Evolutionary conservation across 1,140 invertebrate genomes (phyloP).

Genomic region (Mactra quadrangularis): DNA sequence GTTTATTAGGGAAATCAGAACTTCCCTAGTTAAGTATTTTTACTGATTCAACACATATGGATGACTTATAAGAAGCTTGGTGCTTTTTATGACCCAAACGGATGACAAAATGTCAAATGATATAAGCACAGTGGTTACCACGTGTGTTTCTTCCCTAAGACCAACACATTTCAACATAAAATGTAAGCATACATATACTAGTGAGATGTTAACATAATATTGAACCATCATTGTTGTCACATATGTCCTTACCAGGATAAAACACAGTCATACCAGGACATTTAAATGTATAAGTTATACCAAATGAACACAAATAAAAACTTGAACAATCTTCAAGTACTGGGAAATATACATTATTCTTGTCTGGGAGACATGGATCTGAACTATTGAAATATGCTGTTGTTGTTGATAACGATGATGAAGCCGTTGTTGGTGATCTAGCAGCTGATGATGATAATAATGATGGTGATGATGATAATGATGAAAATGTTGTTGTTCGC

Average conservation of each 20-base stretch:
- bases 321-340: slow-evolving; percentile 10
- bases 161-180: too few species aligned
- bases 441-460: background rate
- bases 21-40: too few species aligned
- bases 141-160: too few species aligned
- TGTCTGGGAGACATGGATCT: slow-evolving; percentile 16
- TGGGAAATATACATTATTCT: slow-evolving; percentile 30
- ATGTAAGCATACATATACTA: too few species aligned
- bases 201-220: slow-evolving; percentile 39
- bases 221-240: slow-evolving; percentile 45
- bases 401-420: background rate
- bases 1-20: too few species aligned
- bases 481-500: background rate
- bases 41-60: too few species aligned
- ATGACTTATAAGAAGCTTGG: too few species aligned
- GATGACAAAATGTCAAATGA: too few species aligned
- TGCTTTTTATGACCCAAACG: too few species aligned
- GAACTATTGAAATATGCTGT: background rate
- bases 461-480: slow-evolving; percentile 6
- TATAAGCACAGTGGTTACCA: too few species aligned
- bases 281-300: slow-evolving; percentile 27
- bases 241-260: slow-evolving; percentile 27
- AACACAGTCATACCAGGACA: slow-evolving; percentile 42
- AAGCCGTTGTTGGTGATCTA: background rate
- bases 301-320: slow-evolving; percentile 37